Percentiles rank a stretch among this genome's conserved stretches.
phyloP scores from a whole-genome alignment of 1,140 invertebrate species.

The Drosophila jambulina region DNA sequence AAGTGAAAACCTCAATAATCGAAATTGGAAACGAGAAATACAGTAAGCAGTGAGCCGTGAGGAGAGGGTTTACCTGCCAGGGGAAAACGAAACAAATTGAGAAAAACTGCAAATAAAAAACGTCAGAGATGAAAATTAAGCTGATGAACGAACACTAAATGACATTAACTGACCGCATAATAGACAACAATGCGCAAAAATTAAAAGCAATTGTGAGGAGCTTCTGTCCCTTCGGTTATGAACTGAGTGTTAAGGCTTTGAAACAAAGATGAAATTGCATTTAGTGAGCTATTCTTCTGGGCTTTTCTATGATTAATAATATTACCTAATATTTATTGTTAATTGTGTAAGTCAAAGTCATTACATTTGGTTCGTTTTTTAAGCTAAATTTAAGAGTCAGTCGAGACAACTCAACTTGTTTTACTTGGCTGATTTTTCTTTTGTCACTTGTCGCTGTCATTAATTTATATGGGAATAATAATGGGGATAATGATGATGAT shows the following conservation, averaged over 20 bases:
- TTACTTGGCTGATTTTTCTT: conserved; percentile 27
- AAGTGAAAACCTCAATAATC: conserved; percentile 51
- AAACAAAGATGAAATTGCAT: neutral
- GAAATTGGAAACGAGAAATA: conserved; percentile 45
- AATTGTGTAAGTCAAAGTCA: neutral
- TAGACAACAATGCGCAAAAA: conserved; percentile 49
- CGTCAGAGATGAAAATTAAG: conserved; percentile 43
- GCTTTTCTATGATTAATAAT: neutral
- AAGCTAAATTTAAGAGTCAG: neutral
- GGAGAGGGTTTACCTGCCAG: neutral
- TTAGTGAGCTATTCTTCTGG: neutral
- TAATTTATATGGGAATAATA: conserved; percentile 47
- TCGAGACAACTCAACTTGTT: neutral
- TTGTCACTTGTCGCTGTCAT: conserved; percentile 52
- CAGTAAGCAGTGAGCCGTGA: neutral
- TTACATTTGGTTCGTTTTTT: neutral
- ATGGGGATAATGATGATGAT: neutral
- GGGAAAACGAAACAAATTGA: conserved; percentile 9
- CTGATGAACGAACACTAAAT: conserved; percentile 49
- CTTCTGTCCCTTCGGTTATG: neutral
- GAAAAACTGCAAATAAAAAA: conserved; percentile 6
- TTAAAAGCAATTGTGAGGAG: conserved; percentile 65
- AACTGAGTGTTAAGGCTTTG: neutral
- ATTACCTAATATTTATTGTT: neutral
- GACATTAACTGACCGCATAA: conserved; percentile 47